Evolutionary conservation across 2,888 invertebrate genomes (phyloP).

Genomic region (Dynastes tityus): DNA sequence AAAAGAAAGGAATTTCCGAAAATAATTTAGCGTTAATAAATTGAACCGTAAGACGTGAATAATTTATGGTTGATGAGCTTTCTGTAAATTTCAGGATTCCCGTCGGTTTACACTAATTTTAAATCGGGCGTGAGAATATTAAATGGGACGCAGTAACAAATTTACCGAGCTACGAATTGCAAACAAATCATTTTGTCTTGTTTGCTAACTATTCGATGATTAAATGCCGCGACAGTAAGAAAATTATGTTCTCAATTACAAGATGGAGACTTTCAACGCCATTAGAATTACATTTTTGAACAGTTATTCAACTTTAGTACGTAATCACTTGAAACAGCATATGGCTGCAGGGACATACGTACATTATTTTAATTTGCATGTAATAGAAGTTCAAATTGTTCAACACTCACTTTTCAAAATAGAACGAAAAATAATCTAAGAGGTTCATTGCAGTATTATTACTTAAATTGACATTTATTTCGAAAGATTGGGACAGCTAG

Average conservation of each 20-base stretch:
- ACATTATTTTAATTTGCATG: too few relatives aligned
- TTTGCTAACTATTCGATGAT: constrained; percentile 18
- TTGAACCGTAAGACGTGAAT: not conserved
- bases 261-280: not conserved
- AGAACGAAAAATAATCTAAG: too few relatives aligned
- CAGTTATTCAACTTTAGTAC: too few relatives aligned
- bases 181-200: constrained; percentile 20
- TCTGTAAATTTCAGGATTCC: constrained; percentile 16
- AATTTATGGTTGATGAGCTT: constrained; percentile 19
- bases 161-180: constrained; percentile 14
- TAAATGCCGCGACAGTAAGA: not conserved
- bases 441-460: too few relatives aligned
- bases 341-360: too few relatives aligned
- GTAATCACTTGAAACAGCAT: too few relatives aligned
- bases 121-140: constrained; percentile 10
- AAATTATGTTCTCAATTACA: constrained; percentile 1
- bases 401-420: too few relatives aligned
- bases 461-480: too few relatives aligned
- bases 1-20: constrained; percentile 18
- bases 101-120: constrained; percentile 11
- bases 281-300: too few relatives aligned
- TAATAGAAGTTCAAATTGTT: too few relatives aligned
- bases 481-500: too few relatives aligned
- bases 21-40: constrained; percentile 24
- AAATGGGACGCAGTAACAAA: constrained; percentile 23